Percentiles rank a stretch among this genome's conserved stretches.
Conservation (phyloP, 2,888 invertebrate genomes). For the Parasteatoda lunata region DNA sequence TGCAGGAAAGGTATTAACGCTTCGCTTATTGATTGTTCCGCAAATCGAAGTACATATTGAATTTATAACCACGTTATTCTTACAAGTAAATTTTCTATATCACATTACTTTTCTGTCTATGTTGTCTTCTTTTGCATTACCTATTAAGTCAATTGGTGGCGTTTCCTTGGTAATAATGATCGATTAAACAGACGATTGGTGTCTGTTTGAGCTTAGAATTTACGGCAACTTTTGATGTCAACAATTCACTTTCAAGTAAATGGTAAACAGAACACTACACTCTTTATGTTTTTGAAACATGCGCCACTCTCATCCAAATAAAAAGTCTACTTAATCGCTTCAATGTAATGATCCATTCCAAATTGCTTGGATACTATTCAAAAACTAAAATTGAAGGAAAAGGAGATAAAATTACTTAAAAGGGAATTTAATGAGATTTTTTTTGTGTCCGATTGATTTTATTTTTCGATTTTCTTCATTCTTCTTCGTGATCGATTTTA, state of each 20-base stretch:
- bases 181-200: constrained; percentile 62
- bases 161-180: constrained; percentile 65
- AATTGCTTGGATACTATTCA: too few species aligned
- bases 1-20: background rate
- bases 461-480: too few species aligned
- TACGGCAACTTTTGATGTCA: constrained; percentile 25
- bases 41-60: background rate
- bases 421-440: too few species aligned
- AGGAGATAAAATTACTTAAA: too few species aligned
- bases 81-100: constrained; percentile 20
- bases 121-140: constrained; percentile 40
- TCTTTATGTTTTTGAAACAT: background rate
- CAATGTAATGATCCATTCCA: too few species aligned
- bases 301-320: too few species aligned
- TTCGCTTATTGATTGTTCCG: background rate
- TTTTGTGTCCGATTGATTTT: too few species aligned
- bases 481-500: too few species aligned
- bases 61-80: constrained; percentile 8
- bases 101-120: constrained; percentile 6
- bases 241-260: constrained; percentile 28
- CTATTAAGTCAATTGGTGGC: constrained; percentile 55
- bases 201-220: constrained; percentile 48
- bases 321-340: too few species aligned
- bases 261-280: constrained; percentile 6
- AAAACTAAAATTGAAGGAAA: too few species aligned